Percentiles rank a stretch among this genome's conserved stretches.
These are phyloP conservation scores for Propithecus perrieri DNA, from an alignment of 2,797 vertebrate genomes.

Conservation along the genomic window DNA sequence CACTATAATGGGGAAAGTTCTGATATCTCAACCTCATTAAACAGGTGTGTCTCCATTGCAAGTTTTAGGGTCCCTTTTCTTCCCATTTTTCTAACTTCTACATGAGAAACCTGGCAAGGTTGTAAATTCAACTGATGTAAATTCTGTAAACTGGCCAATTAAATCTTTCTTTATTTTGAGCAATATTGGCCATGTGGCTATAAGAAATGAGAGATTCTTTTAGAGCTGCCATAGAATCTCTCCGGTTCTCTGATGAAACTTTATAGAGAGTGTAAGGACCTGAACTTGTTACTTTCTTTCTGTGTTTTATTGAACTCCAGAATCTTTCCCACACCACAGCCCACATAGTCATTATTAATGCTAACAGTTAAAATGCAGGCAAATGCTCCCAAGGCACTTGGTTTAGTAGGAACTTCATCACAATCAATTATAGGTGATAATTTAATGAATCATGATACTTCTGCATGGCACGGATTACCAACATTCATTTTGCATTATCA, in stretches of 20 bases:
- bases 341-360: background rate
- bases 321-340: background rate
- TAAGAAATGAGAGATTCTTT: background rate
- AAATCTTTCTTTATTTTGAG: background rate
- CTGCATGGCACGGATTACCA: background rate
- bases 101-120: background rate
- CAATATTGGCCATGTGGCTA: background rate
- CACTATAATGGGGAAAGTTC: background rate
- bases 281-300: background rate
- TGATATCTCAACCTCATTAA: background rate
- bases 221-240: background rate
- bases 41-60: background rate
- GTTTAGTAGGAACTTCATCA: background rate
- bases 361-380: background rate
- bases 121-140: background rate
- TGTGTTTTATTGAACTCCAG: background rate
- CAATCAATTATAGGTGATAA: background rate
- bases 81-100: background rate
- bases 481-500: background rate
- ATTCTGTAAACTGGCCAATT: background rate
- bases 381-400: background rate
- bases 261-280: background rate
- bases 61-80: background rate
- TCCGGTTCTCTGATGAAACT: background rate
- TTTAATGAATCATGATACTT: background rate